Evolutionary conservation across 2,888 invertebrate species (phyloP).

Genomic region (Aleiodes testaceus): DNA sequence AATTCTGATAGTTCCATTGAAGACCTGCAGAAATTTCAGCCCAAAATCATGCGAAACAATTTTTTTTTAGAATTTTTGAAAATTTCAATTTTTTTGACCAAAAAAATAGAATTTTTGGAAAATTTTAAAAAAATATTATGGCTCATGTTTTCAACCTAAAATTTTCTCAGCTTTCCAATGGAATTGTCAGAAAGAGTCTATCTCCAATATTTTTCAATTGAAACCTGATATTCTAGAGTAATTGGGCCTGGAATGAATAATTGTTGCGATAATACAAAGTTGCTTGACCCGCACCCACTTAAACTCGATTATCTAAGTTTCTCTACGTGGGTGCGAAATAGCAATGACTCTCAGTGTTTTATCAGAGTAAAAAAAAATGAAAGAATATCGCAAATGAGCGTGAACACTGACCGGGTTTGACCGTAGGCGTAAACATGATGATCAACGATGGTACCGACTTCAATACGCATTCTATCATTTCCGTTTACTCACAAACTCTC

Average conservation of each 20-base stretch:
- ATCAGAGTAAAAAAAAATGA: slow-evolving; percentile 18
- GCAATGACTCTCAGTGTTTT: slow-evolving; percentile 36
- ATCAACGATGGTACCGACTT: slow-evolving; percentile 12
- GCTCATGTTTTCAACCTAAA: too few relatives aligned
- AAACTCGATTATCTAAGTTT: background rate
- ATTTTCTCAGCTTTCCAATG: too few relatives aligned
- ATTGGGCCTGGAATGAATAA: background rate
- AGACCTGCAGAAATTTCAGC: too few relatives aligned
- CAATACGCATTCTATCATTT: slow-evolving; percentile 58
- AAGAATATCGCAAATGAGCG: slow-evolving; percentile 39
- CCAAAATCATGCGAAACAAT: too few relatives aligned
- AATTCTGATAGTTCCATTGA: background rate
- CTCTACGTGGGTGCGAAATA: slow-evolving; percentile 24
- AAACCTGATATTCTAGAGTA: background rate
- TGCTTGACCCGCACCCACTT: slow-evolving; percentile 20
- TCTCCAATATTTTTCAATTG: too few relatives aligned
- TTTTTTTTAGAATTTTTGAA: too few relatives aligned
- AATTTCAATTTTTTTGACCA: too few relatives aligned
- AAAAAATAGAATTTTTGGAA: too few relatives aligned
- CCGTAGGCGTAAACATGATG: slow-evolving; percentile 24
- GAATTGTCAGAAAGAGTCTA: too few relatives aligned
- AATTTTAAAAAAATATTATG: too few relatives aligned
- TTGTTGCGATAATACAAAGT: slow-evolving; percentile 4
- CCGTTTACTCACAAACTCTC: slow-evolving; percentile 60
- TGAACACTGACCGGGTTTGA: slow-evolving; percentile 10